Conservation (phyloP, 2,113 vertebrate species). For the Calyptomena viridis region DNA sequence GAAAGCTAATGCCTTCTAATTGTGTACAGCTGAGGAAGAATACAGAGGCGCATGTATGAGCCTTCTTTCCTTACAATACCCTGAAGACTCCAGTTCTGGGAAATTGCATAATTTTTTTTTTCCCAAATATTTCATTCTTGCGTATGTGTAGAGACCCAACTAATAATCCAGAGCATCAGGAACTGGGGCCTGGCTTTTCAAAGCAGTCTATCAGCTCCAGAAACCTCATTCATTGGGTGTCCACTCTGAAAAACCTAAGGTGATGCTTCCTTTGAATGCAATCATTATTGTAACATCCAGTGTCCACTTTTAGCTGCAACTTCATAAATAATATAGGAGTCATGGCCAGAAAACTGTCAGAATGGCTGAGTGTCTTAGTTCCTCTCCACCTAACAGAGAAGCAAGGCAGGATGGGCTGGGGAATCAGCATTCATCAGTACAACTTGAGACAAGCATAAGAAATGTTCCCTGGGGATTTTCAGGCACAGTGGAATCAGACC, state of each 20-base stretch:
- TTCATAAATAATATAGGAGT: background rate
- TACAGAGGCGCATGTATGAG: background rate
- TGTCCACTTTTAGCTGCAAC: background rate
- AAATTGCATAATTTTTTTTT: conserved; percentile 34
- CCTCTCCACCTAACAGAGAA: background rate
- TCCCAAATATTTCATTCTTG: background rate
- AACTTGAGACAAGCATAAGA: background rate
- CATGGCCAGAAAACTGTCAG: background rate
- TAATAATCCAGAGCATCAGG: background rate
- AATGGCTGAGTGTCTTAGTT: background rate
- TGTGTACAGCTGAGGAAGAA: background rate
- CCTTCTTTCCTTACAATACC: conserved; percentile 2
- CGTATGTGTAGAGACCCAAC: background rate
- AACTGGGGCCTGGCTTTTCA: background rate
- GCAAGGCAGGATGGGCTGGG: background rate
- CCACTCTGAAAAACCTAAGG: background rate
- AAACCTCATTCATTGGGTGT: background rate
- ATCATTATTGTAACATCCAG: background rate
- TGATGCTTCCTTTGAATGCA: background rate
- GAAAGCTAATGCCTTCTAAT: conserved; percentile 21
- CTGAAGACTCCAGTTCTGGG: background rate
- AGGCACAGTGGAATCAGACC: background rate
- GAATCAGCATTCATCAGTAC: background rate
- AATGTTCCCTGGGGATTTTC: background rate
- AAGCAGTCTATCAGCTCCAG: background rate